Base-by-base conservation (phyloP, 1,140 invertebrate species). In the Plectus sambesii region DNA sequence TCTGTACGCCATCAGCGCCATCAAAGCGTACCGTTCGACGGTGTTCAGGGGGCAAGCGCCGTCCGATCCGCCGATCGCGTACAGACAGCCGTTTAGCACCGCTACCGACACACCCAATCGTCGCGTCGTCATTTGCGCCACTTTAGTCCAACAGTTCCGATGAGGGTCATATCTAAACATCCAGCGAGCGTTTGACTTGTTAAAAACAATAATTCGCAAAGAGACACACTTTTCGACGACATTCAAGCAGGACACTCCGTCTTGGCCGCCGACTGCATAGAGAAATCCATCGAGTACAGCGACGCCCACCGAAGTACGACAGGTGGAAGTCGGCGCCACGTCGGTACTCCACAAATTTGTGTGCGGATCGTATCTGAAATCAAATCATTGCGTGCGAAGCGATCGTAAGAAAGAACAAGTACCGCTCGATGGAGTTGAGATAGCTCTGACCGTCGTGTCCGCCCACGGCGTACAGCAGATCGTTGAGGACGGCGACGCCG, bases 381-480 rank as follows among this genome's bases (percentile, higher is more conserved):
- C n/a, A n/a, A n/a, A n/a, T n/a, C n/a, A n/a, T n/a, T n/a, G n/a
- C n/a, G n/a, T n/a, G n/a, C n/a, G n/a, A n/a, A n/a, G n/a, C n/a
- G n/a, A n/a, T n/a, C n/a, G n/a, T n/a, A n/a, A n/a, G n/a, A n/a
- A n/a, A n/a, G n/a, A n/a, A n/a, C n/a, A n/a, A n/a, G n/a, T n/a
- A n/a, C 73, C 86, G 80, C 74, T 96, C 88, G 17, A 92, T 87
- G 66, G 85, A 90, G 71, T 97, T 96, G 25, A 98, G 76, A 75
- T 96, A 97, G 60, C 84, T 87, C 70, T 94, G 88, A 5, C 92
- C 93, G 74, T 97, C 92, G 72, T 97, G 90, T 2, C 93, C 92
- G 12, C 89, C 89, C 12, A 92, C 87, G 6, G 89, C 90, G 72
- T 94, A 96, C 2, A 97, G 73, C 20, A 96, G 74, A 71, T 94